Evolutionary conservation across 2,797 vertebrate species (phyloP), one percentile per base, ranked within the genome.

Genomic region (Sebastes diaconus): DNA sequence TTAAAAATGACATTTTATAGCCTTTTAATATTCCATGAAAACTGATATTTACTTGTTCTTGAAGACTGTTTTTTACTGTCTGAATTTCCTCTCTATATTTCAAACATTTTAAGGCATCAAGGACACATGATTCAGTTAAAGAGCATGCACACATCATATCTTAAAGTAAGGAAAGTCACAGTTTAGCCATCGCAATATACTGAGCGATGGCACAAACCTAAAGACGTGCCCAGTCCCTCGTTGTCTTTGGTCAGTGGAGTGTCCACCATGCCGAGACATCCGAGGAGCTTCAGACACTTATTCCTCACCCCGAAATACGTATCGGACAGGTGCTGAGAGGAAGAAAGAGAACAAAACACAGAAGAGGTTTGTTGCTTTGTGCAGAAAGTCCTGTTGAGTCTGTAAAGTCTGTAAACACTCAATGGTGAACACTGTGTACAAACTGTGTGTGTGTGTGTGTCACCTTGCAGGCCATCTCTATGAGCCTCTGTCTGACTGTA

Each of bases 381-480:
- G 39, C 2, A 29, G 3, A 18, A 30, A 55, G 36, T 61, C 22
- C 7, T 61, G 27, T 2, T 65, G 20, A 61, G 34, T 69, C 9
- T 2, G 12, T 54, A 16, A 16, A 36, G 34, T 68, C 12, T 2
- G 12, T 54, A n/a, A 16, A 36, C 12, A 42, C 14, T 24, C 6
- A 3, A 20, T 0, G 24, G n/a, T 9, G 0, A 24, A 0, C 6
- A 32, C 3, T 46, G 65, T 42, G n/a, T 6, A 32, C 57, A 5
- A 66, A 39, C 8, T 16, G 52, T 22, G 52, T 3, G 74, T n/a
- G 74, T n/a, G 69, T 90, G 34, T 36, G 32, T 11, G 69, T 90
- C 92, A 99, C 98, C 98, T 99, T 99, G 95, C 96, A 98, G 22
- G 97, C 98, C 69, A 99, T 95, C 32, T 99, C 97, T 0, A 98